Conservation (phyloP, 2,113 vertebrate genomes). For the Mobula hypostoma region DNA sequence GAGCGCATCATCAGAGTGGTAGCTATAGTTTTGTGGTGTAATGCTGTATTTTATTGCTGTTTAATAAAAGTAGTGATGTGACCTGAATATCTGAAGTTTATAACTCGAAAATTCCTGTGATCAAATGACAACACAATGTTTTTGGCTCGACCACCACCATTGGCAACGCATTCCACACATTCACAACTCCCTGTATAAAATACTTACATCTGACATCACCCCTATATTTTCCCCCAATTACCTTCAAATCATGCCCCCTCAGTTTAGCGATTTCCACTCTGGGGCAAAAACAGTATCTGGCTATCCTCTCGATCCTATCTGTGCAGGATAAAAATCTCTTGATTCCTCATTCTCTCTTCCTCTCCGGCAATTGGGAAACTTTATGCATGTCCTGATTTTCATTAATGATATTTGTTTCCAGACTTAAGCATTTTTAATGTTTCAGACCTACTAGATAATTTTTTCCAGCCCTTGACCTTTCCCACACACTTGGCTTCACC, state of each 20-base stretch:
- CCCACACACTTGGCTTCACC: too few relatives aligned
- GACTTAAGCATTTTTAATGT: background rate
- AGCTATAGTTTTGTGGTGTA: background rate
- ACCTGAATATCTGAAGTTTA: background rate
- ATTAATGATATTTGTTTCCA: background rate
- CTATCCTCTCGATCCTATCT: too few relatives aligned
- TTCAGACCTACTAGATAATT: background rate
- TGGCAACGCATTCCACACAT: too few relatives aligned
- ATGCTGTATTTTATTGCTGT: background rate
- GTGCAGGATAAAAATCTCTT: too few relatives aligned
- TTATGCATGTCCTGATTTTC: background rate
- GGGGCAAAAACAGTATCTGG: too few relatives aligned
- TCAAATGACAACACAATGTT: background rate
- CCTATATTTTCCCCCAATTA: too few relatives aligned
- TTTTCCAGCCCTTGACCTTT: too few relatives aligned
- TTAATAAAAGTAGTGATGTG: background rate
- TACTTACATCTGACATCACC: too few relatives aligned
- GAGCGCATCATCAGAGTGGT: background rate
- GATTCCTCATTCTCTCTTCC: background rate
- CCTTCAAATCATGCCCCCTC: too few relatives aligned
- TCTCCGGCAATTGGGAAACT: background rate
- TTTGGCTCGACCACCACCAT: too few relatives aligned
- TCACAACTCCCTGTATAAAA: too few relatives aligned
- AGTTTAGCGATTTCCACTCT: too few relatives aligned
- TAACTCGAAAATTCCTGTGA: background rate